Conservation (phyloP, 2,113 vertebrate species). For the Antechinus flavipes region DNA sequence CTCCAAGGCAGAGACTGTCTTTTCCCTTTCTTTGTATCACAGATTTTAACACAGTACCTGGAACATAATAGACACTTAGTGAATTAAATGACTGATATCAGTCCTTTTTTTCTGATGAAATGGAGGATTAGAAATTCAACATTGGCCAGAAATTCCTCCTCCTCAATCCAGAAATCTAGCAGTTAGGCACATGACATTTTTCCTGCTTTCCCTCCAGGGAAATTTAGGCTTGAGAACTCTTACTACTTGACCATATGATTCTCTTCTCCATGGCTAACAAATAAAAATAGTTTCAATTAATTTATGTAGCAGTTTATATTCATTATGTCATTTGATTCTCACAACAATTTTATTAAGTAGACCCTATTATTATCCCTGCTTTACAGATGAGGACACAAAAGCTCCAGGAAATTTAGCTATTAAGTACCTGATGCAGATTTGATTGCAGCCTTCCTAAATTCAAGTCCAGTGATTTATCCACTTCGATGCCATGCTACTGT, state of each 20-base stretch:
- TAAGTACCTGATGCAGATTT: too few species aligned
- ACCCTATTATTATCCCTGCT: neutral
- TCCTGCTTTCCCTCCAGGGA: neutral
- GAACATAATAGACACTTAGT: too few species aligned
- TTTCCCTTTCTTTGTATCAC: too few species aligned
- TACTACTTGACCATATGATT: too few species aligned
- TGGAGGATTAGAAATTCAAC: neutral
- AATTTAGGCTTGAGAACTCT: neutral
- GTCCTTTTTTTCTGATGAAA: too few species aligned
- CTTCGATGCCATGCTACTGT: too few species aligned
- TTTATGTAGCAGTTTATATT: neutral
- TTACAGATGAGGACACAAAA: neutral
- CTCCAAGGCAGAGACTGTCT: too few species aligned
- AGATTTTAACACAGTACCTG: too few species aligned
- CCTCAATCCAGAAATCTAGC: neutral
- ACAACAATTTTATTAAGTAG: neutral
- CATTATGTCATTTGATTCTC: neutral
- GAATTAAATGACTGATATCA: too few species aligned
- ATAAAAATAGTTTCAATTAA: too few species aligned
- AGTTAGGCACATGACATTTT: neutral
- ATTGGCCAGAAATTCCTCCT: neutral
- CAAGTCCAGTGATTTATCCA: neutral
- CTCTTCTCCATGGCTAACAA: neutral
- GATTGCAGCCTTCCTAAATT: neutral
- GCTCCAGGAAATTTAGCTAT: neutral